Evolutionary conservation across 2,797 vertebrate genomes (phyloP).

Genomic region (Psittacula derbiana): DNA sequence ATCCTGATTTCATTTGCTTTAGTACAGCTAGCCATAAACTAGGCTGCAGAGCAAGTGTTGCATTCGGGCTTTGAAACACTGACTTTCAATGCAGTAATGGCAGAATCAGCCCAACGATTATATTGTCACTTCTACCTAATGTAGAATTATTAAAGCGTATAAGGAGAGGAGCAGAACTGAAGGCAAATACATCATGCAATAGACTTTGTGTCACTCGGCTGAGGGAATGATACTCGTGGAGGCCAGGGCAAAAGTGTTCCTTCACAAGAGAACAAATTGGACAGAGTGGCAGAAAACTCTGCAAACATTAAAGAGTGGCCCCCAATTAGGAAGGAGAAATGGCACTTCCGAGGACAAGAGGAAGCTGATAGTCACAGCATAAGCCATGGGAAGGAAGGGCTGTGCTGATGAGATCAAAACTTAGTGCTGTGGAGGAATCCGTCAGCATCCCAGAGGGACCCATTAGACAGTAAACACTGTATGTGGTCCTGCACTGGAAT

Average conservation of each 20-base stretch:
- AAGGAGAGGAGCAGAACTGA: conserved; percentile 7
- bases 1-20: not conserved
- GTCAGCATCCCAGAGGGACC: not conserved
- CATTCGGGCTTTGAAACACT: not conserved
- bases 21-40: not conserved
- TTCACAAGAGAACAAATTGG: not conserved
- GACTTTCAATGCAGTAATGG: not conserved
- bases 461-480: conserved; percentile 9
- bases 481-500: not conserved
- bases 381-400: not conserved
- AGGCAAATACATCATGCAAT: conserved; percentile 30
- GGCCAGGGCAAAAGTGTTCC: not conserved
- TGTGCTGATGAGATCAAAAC: not conserved
- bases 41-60: not conserved
- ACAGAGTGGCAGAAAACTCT: not conserved
- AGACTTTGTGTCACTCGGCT: conserved; percentile 47
- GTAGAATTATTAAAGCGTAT: conserved; percentile 38
- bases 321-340: not conserved
- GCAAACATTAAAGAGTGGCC: not conserved
- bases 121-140: conserved; percentile 48
- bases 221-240: not conserved
- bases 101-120: conserved; percentile 17
- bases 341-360: not conserved
- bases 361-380: not conserved
- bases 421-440: not conserved